Percentiles rank a stretch among this genome's conserved stretches.
Evolutionary conservation across 2,113 vertebrate genomes (phyloP).

Genomic region (Hyaena hyaena): DNA sequence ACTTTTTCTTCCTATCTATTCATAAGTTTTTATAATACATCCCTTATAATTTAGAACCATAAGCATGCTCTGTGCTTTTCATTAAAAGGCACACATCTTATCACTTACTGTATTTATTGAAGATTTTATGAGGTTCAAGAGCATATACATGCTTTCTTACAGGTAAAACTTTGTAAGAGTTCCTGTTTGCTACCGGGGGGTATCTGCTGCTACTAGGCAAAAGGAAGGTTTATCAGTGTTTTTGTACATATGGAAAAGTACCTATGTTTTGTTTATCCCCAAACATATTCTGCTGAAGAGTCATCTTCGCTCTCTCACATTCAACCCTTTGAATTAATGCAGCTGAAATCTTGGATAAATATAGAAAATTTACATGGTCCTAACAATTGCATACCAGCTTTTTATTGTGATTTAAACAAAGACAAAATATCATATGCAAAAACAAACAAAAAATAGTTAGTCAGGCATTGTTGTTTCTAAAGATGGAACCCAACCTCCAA

Average conservation of each 20-base stretch:
- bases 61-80: not conserved
- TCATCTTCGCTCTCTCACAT: not conserved
- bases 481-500: not conserved
- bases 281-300: not conserved
- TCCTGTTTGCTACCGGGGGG: not conserved
- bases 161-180: not conserved
- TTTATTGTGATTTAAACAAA: slow-evolving; percentile 52
- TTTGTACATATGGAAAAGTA: not conserved
- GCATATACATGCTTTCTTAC: not conserved
- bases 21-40: not conserved
- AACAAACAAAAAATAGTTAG: slow-evolving; percentile 28
- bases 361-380: slow-evolving; percentile 20
- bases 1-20: not conserved
- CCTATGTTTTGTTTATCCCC: not conserved
- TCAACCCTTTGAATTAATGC: slow-evolving; percentile 35
- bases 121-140: not conserved
- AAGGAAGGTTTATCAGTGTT: not conserved
- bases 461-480: slow-evolving; percentile 35
- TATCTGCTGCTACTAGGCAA: not conserved
- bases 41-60: not conserved
- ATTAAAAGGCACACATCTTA: not conserved
- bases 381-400: slow-evolving; percentile 27
- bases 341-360: slow-evolving; percentile 56
- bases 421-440: not conserved
- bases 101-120: not conserved